These are phyloP conservation scores for Egretta garzetta DNA, from an alignment of 2,113 vertebrate species.

Conservation along the genomic window DNA sequence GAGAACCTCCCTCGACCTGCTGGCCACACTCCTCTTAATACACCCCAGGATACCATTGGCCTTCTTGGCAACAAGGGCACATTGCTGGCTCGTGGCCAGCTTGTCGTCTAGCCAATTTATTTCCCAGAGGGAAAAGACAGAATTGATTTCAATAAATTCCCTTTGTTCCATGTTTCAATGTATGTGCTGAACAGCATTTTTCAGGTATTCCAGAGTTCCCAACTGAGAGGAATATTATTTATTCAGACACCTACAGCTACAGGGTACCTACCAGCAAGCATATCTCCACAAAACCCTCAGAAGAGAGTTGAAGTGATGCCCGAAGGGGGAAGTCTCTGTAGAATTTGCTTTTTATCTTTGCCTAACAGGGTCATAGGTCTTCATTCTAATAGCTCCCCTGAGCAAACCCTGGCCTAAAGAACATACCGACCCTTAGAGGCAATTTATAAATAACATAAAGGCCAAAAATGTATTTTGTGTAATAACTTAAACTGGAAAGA, in stretches of 20 bases:
- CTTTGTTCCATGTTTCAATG: fast-evolving
- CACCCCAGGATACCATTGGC: no score
- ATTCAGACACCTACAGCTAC: not conserved
- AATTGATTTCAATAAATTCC: not conserved
- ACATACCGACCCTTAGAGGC: not conserved
- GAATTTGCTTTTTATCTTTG: not conserved
- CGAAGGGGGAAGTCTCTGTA: not conserved
- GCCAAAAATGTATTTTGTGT: not conserved
- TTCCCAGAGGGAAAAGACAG: not conserved
- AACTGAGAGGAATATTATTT: not conserved
- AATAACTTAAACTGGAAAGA: not conserved
- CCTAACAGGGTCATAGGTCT: not conserved
- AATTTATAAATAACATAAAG: not conserved
- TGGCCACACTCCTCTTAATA: no score
- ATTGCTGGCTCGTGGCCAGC: no score
- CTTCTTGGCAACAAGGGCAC: no score
- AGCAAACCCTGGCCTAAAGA: not conserved
- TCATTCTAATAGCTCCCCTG: not conserved
- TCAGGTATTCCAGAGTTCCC: not conserved
- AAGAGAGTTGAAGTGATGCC: not conserved
- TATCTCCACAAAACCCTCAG: not conserved
- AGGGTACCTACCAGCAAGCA: not conserved
- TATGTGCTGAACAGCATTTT: not conserved
- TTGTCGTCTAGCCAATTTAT: not conserved
- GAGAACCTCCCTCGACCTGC: no score